A percentile compares a stretch with the other conserved stretches of the same genome.
Conservation (phyloP, 2,113 vertebrate genomes). For the Seriola aureovittata region DNA sequence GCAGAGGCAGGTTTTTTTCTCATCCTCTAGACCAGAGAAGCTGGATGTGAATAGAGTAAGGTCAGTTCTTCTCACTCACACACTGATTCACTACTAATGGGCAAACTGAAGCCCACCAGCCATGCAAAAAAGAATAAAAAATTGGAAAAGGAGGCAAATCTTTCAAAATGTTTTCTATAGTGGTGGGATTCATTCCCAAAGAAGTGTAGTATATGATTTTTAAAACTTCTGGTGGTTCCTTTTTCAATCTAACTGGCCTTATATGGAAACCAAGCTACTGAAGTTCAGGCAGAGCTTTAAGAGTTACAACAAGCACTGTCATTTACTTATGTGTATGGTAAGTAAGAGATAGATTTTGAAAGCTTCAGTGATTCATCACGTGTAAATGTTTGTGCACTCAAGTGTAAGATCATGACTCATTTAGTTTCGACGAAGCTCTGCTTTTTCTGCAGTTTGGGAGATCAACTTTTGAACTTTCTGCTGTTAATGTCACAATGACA, state of each 20-base stretch:
- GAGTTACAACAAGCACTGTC: neutral
- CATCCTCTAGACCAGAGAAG: neutral
- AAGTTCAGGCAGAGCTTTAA: neutral
- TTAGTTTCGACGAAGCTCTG: neutral
- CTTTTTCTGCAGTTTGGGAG: neutral
- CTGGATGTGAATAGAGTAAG: slow-evolving; percentile 14
- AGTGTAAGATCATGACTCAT: neutral
- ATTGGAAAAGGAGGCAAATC: neutral
- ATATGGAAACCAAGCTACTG: neutral
- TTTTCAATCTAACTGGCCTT: neutral
- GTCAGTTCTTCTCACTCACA: neutral
- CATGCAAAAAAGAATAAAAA: neutral
- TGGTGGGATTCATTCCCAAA: neutral
- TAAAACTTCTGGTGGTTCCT: neutral
- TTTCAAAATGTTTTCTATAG: neutral
- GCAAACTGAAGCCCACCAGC: neutral
- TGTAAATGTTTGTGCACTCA: neutral
- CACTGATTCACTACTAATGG: neutral
- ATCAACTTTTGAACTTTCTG: neutral
- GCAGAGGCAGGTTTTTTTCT: slow-evolving; percentile 41
- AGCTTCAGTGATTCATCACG: neutral
- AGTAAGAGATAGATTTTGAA: slow-evolving; percentile 12
- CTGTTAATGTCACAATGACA: slow-evolving; percentile 1
- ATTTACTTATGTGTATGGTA: neutral
- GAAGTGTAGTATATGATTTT: neutral